Base-by-base conservation (phyloP, 2,888 invertebrate genomes). In the Agelastica alni region DNA sequence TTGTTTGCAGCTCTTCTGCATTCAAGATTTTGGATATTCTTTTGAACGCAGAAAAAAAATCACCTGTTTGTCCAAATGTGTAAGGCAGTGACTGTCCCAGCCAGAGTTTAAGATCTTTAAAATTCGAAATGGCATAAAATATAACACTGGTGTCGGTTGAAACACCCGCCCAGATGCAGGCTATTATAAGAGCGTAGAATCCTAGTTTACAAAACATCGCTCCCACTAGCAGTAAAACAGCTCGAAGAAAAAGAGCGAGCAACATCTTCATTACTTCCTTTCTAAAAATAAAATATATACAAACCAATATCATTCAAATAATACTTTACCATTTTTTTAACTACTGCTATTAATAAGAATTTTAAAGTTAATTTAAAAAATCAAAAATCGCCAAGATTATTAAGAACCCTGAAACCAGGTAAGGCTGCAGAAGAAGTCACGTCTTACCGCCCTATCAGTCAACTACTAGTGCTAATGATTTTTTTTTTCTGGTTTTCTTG, bases 21-120 rank as follows among this genome's bases (percentile, higher is more conserved):
- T 76, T 58, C 66, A 81, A 71, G 51, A 79, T 85, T 72, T 73
- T 81, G 77, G 81, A 82, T 16, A 93, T 78, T 53, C 93, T 81
- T 56, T 81, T 82, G 51, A 89, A 82, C 3, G 90, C 87, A 45
- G 93, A 88, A 17, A 83, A 75, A 0, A 87, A 85, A 78, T 94
- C 93, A 0, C 91, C 89, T 32, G 87, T 81, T 77, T 88, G 86
- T 1, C 89, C 85, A 61, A 93, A 85, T 42, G 86, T 89, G 78
- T 88, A 87, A 0, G 96, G 94, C 65, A 96, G 89, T 76, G 90
- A 91, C 9, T 93, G 87, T 0, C 91, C 92, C 86, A 95, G 89
- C 10, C 91, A 87, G 64, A 89, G 86, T 20, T 92, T 81, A 46
- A 52, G 63, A 37, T 47, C 66, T 49, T 18, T 46, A 31, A 53